These are phyloP conservation scores for Pteruthius melanotis DNA, from an alignment of 2,113 vertebrate genomes.

Conservation along the genomic window DNA sequence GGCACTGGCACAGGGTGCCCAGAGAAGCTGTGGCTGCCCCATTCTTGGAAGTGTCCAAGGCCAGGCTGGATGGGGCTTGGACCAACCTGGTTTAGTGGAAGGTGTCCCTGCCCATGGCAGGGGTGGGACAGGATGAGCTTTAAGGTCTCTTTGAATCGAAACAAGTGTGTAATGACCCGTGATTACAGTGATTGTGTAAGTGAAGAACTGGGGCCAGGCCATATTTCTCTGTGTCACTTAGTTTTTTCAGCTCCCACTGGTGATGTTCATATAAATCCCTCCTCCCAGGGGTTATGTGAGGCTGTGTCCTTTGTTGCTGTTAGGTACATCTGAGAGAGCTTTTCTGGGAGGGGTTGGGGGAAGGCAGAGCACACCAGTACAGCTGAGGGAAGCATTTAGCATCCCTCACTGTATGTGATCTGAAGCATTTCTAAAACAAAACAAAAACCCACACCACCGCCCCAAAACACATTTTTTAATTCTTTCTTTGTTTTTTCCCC, in stretches of 20 bases:
- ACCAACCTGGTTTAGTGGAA: neutral
- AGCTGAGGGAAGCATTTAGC: neutral
- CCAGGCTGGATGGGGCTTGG: neutral
- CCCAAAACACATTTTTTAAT: neutral
- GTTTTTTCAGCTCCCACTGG: neutral
- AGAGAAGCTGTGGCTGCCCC: neutral
- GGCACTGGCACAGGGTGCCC: neutral
- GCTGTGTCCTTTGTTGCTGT: neutral
- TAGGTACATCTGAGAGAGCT: neutral
- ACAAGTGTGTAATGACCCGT: neutral
- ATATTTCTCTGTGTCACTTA: neutral
- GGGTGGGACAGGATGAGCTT: neutral
- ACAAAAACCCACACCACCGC: neutral
- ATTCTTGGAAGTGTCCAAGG: neutral
- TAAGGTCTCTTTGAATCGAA: neutral
- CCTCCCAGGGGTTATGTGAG: rapidly evolving
- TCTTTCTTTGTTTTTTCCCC: neutral
- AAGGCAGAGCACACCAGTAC: neutral
- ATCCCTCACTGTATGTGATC: neutral
- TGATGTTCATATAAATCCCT: neutral
- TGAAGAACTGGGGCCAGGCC: neutral
- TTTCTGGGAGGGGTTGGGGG: neutral
- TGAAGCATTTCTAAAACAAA: neutral
- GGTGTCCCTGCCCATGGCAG: neutral
- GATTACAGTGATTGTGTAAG: neutral